A percentile compares a stretch with the other conserved stretches of the same genome.
phyloP scores from a whole-genome alignment of 2,888 invertebrate species.

The Drosophila fulvimacula region DNA sequence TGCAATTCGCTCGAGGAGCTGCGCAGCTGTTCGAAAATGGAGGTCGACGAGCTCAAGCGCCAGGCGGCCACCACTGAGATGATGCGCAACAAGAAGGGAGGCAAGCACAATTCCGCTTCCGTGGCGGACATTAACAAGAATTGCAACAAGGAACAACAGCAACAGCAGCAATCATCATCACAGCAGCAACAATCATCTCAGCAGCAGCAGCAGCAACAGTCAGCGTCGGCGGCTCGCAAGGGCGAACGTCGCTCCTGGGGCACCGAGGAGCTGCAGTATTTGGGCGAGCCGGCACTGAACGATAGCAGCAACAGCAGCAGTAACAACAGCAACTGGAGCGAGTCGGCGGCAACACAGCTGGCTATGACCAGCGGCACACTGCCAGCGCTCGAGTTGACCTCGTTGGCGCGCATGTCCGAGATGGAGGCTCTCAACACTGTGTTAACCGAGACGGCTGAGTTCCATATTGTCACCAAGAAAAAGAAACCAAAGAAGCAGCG shows the following conservation, averaged over 20 bases:
- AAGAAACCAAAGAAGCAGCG: slow-evolving; percentile 90
- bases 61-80: slow-evolving; percentile 82
- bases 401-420: slow-evolving; percentile 73
- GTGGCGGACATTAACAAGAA: slow-evolving; percentile 80
- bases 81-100: slow-evolving; percentile 74
- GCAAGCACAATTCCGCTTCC: slow-evolving; percentile 77
- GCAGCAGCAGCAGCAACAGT: slow-evolving; percentile 3
- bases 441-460: slow-evolving; percentile 88
- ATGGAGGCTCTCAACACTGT: slow-evolving; percentile 82
- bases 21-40: slow-evolving; percentile 89
- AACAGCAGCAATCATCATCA: slow-evolving; percentile 33
- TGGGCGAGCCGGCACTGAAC: slow-evolving; percentile 67
- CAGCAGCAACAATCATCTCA: slow-evolving; percentile 25
- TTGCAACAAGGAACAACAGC: slow-evolving; percentile 57
- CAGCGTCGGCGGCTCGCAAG: slow-evolving; percentile 53
- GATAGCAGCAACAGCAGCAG: slow-evolving; percentile 15
- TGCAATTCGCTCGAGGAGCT: slow-evolving; percentile 93
- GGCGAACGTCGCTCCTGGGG: slow-evolving; percentile 89
- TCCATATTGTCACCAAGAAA: slow-evolving; percentile 93
- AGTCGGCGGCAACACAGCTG: background rate
- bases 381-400: slow-evolving; percentile 40
- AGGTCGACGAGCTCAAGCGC: slow-evolving; percentile 87
- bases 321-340: slow-evolving; percentile 7
- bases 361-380: slow-evolving; percentile 6
- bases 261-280: slow-evolving; percentile 87